A percentile compares a stretch with the other conserved stretches of the same genome.
Conservation (phyloP, 2,888 invertebrate species). For the Campoletis raptor region DNA sequence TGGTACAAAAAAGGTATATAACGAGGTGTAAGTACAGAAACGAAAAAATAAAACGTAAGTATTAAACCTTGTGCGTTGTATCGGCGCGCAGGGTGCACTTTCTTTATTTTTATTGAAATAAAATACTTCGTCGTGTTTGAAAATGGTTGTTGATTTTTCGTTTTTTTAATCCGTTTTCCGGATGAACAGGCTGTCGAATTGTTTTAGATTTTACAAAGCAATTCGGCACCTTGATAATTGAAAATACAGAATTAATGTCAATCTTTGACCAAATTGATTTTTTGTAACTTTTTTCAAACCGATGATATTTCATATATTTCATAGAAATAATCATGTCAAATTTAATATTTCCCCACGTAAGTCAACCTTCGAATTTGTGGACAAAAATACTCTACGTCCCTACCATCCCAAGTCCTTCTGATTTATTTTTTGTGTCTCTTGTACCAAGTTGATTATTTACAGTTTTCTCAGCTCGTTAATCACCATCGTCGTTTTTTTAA, state of each 20-base stretch:
- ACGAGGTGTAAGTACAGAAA: conserved; percentile 54
- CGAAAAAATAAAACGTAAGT: conserved; percentile 83
- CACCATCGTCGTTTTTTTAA: conserved; percentile 4
- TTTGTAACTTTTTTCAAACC: conserved; percentile 44
- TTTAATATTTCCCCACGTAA: conserved; percentile 18
- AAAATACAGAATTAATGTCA: neutral
- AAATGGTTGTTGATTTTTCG: conserved; percentile 43
- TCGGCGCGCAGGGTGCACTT: conserved; percentile 85
- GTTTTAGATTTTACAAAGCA: neutral
- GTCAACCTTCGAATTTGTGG: conserved; percentile 23
- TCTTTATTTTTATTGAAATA: conserved; percentile 39
- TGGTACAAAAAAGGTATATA: conserved; percentile 67
- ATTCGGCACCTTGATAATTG: neutral
- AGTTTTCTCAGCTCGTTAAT: conserved; percentile 44
- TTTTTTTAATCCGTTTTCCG: neutral
- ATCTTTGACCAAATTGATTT: neutral
- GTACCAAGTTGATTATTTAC: conserved; percentile 58
- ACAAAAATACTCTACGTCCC: conserved; percentile 14
- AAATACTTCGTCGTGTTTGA: conserved; percentile 31
- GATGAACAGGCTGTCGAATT: neutral
- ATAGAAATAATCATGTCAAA: conserved; percentile 19
- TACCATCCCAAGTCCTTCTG: neutral
- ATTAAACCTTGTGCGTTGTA: conserved; percentile 86
- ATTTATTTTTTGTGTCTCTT: conserved; percentile 42
- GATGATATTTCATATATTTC: conserved; percentile 29